Base-by-base conservation (phyloP, 2,113 vertebrate species). In the Pseudolaguvia tuberculata region DNA sequence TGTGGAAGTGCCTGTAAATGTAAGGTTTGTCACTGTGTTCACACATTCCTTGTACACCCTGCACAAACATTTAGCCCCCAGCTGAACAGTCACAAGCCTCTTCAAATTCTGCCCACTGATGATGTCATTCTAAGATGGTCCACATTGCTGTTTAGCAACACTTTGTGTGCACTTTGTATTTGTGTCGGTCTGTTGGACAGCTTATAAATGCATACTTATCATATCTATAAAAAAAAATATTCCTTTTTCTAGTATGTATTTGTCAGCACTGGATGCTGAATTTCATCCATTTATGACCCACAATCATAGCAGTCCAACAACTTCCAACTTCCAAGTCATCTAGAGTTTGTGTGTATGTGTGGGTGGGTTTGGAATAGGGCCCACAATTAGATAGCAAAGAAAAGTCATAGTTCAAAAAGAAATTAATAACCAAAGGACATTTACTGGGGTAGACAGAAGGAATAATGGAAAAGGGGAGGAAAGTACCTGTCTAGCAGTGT, bases 21-120 rank as follows among this genome's bases (percentile, higher is more conserved):
- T 84, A 88, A 83, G 86, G 82, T 86, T 91, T 86, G 80, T 85
- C 88, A 88, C 83, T 58, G 80, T 89, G 85, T 87, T 87, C 83
- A 86, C 79, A 90, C 85, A 89, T 90, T 90, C 88, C 84, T 81
- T 25, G 58, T 39, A 79, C 73, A 81, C 48, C 70, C 71, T 70
- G 61, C 31, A 51, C 77, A 72, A 77, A 71, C 81, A 67, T 70
- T 74, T 61, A 68, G 78, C 69, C 69, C 31, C 56, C 55, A 58
- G 45, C 31, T 59, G 70, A 55, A 71, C 77, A 55, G 45, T 51
- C 27, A 57, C 17, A 27, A 29, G 31, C 56, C 48, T 27, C 10
- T 72, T 68, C 79, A 45, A 65, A 52, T 66, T 39, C 48, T 81
- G 76, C 15, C 21, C 6, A 7, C 61, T 52, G 15, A 12, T 42